Base-by-base conservation (phyloP, 2,797 vertebrate species). In the Acrossocheilus wenchowensis region DNA sequence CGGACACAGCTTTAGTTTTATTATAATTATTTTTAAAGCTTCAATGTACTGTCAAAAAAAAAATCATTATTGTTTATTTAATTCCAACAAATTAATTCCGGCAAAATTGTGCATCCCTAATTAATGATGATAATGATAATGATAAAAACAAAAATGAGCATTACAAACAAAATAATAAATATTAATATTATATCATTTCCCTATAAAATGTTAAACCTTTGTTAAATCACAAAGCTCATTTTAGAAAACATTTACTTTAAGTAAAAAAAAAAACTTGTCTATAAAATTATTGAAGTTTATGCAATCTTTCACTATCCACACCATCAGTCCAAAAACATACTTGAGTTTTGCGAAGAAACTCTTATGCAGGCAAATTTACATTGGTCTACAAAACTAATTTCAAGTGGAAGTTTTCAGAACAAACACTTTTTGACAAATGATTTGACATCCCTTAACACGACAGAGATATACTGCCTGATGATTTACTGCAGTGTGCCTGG, bases 401-500 rank as follows among this genome's bases (percentile, higher is more conserved):
- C 17, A 54, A 77, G 17, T 2, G 3, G 0, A 72, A 12, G 21
- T n/a, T 4, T 74, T 45, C 45, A 52, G 17, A 52, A 52, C 26
- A 74, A 50, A 43, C 1, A 4, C 4, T 50, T 74, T 45, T 7
- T 45, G 68, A 71, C 6, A 5, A 21, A 9, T 30, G n/a, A 8
- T 21, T 1, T 43, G 39, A n/a, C 72, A 48, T 74, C 23, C 3
- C 57, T 45, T 34, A 45, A 30, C 23, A 19, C 9, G 0, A 8
- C 60, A 80, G 60, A 60, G 14, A 68, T 81, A 68, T 36, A 81
- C 78, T 48, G 41, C 60, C 26, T 21, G n/a, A 64, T 14, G n/a
- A 12, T 66, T 80, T 21, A 66, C 34, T 66, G 60, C 57, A 7
- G 17, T 17, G 12, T 30, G 41, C 43, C 43, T 68, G 41, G 43